These are phyloP conservation scores for Thymelicus sylvestris DNA, from an alignment of 2,888 invertebrate genomes.

Conservation along the genomic window DNA sequence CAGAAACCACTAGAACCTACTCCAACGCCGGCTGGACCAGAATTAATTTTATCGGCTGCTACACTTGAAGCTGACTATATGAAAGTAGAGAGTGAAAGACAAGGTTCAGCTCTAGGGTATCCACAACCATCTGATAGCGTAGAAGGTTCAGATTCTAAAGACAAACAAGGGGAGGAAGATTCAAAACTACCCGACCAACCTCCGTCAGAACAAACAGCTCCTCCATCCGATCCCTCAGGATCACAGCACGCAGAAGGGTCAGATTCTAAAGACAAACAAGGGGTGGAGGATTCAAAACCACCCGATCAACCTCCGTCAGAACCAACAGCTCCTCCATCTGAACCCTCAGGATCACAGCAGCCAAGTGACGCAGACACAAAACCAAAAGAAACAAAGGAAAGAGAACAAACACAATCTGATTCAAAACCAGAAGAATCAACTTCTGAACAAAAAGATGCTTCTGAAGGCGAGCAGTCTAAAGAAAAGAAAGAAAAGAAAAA, in stretches of 20 bases:
- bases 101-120: conserved; percentile 41
- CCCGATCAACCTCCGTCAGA: conserved; percentile 20
- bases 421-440: conserved; percentile 50
- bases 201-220: conserved; percentile 12
- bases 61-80: conserved; percentile 62
- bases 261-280: conserved; percentile 2
- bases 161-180: background rate
- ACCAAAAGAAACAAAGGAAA: conserved; percentile 37
- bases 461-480: conserved; percentile 39
- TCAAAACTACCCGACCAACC: conserved; percentile 16
- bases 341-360: background rate
- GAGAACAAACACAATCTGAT: conserved; percentile 51
- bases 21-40: conserved; percentile 50
- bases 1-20: conserved; percentile 73
- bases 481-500: conserved; percentile 40
- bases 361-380: conserved; percentile 27
- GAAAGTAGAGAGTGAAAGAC: conserved; percentile 46
- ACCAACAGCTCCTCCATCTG: background rate
- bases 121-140: conserved; percentile 22
- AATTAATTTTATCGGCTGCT: conserved; percentile 73
- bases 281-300: background rate
- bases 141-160: conserved; percentile 9
- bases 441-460: conserved; percentile 45
- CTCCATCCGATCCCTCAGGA: too few relatives aligned
- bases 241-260: too few relatives aligned